Evolutionary conservation across 2,888 invertebrate genomes (phyloP), one percentile per base, ranked within the genome.

Genomic region (Apamea sordens): DNA sequence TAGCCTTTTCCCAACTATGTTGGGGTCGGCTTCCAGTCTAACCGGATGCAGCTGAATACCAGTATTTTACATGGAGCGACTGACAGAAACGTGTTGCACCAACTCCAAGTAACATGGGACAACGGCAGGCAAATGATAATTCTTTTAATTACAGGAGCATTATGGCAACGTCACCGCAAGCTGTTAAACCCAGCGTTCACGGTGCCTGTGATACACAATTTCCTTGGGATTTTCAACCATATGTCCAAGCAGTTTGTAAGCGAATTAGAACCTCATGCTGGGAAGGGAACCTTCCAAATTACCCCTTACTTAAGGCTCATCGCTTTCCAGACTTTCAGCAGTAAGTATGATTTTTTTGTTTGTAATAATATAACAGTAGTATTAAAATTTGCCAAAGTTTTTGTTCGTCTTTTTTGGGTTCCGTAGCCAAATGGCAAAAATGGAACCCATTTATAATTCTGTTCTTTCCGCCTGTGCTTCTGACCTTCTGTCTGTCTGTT

Each of bases 81-180:
- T n/a, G n/a, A n/a, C n/a, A n/a, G n/a, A n/a, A 53, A 24, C 53
- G 53, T 21, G 24, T 24, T 47, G 15, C 10, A 10, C 24, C 24
- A 0, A n/a, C 4, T 1, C 5, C n/a, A 11, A 24, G 24, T 24
- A 56, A 56, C 24, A 10, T 24, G 24, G 6, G 24, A 24, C 24
- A 24, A n/a, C 4, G 56, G 2, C n/a, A 56, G n/a, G 11, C n/a
- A 56, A 11, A 56, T 28, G 15, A 28, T 18, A 3, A 18, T 32
- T 0, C 2, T 24, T 36, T 64, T 21, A 63, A 63, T n/a, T 0
- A 36, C 80, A 92, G 92, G 88, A 11, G 69, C 87, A 59, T 73
- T 76, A 13, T 93, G 93, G 92, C 91, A 91, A 59, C 86, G 83
- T 5, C 89, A 91, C 18, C 89, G 92, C 0, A 93, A 91, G 69